Base-by-base conservation (phyloP, 2,888 invertebrate species). In the Habroteleia sp. region DNA sequence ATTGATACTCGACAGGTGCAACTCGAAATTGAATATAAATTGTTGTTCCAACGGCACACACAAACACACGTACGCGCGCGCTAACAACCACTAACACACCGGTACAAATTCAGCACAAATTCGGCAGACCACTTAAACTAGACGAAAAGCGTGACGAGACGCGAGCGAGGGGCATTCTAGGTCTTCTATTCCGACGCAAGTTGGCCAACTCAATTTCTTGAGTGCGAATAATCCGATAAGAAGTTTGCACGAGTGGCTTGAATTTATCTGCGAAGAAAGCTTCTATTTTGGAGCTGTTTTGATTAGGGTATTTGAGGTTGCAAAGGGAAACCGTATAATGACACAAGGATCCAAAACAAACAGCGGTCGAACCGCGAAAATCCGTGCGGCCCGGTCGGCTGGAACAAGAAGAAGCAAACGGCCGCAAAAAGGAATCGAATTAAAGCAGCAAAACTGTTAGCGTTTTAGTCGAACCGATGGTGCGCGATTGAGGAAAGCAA, bases 211-310 rank as follows among this genome's bases (percentile, higher is more conserved):
- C 69, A 44, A 46, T 60, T 69, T 60, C 48, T 62, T 46, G 46
- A 60, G 52, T 60, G 69, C 37, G 60, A 44, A 60, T 52, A 60
- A 69, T 69, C 60, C 52, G 69, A 60, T 69, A 69, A 60, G 60
- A 69, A 54, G 6, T 44, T 35, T 23, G 46, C 46, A 31, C 52
- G 52, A 69, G 39, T 52, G 35, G 52, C 10, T 20, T 16, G 69
- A 54, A 66, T 66, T 56, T 41, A 56, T 56, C 54, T 13, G 54
- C 46, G 17, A 46, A 46, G 65, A 20, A 63, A 63, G 33, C 39
- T 37, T 27, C 4, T 16, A 8, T 13, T 8, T 1, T 16, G 2
- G 8, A 13, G 13, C 39, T 58, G 58, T 60, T 68, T 68, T 58
- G 68, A 58, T 58, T 68, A 41, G 58, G 46, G 42, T 60, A 17